phyloP scores from a whole-genome alignment of 2,797 vertebrate species.

The Bryconaethiops microstoma region DNA sequence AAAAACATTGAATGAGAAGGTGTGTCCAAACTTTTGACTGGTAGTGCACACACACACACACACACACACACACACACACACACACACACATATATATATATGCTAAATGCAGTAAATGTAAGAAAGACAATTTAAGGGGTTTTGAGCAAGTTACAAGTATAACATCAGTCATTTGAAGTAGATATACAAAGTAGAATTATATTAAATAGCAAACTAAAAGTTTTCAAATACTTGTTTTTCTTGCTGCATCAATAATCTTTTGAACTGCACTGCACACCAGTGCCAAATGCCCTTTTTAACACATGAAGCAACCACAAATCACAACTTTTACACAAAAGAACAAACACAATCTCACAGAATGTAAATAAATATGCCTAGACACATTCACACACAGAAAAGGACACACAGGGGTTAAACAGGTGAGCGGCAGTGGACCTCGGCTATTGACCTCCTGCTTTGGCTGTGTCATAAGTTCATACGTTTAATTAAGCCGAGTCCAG shows the following conservation, averaged over 20 bases:
- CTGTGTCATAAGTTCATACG: constrained; percentile 69
- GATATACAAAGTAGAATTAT: too few species aligned
- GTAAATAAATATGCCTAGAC: constrained; percentile 23
- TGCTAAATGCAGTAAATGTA: too few species aligned
- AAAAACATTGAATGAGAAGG: too few species aligned
- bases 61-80: constrained; percentile 27
- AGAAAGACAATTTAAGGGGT: too few species aligned
- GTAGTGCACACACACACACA: constrained; percentile 16
- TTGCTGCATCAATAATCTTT: not conserved
- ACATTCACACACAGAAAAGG: constrained; percentile 22
- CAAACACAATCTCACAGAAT: constrained; percentile 6
- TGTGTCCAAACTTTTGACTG: too few species aligned
- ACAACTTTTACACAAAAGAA: constrained; percentile 19
- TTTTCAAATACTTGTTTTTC: too few species aligned
- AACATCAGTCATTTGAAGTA: too few species aligned
- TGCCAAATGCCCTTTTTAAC: not conserved
- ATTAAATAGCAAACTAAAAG: too few species aligned
- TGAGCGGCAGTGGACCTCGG: constrained; percentile 37
- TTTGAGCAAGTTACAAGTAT: too few species aligned
- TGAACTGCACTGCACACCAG: not conserved
- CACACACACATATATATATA: constrained; percentile 25
- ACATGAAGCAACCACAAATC: constrained; percentile 12
- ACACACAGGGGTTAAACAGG: constrained; percentile 35
- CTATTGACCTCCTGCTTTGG: constrained; percentile 71
- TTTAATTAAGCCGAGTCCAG: constrained; percentile 73